Percentiles rank a stretch among this genome's conserved stretches.
These are phyloP conservation scores for Colius striatus DNA, from an alignment of 2,113 vertebrate species.

Conservation along the genomic window DNA sequence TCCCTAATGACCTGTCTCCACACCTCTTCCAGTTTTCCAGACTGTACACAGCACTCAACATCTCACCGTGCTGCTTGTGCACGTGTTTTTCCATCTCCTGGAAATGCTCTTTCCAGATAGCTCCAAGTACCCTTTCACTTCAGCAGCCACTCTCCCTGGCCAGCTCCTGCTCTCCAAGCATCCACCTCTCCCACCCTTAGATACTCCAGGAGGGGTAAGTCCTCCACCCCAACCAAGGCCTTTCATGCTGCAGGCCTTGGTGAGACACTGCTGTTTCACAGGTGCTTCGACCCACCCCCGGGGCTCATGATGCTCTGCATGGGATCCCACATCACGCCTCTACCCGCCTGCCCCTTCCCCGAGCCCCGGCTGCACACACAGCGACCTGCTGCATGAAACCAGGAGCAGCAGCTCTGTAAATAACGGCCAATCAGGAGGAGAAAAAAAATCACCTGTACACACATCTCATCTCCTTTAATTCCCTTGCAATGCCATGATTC, in stretches of 20 bases:
- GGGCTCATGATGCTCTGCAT: rapidly evolving
- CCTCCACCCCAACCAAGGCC: neutral
- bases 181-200: neutral
- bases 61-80: rapidly evolving
- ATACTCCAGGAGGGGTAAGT: neutral
- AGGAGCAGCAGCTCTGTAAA: conserved; percentile 29
- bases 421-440: neutral
- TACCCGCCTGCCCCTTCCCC: neutral
- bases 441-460: neutral
- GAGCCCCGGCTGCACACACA: neutral
- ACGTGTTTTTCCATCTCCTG: neutral
- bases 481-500: neutral
- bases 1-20: neutral
- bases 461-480: conserved; percentile 50
- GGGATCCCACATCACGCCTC: rapidly evolving
- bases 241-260: neutral
- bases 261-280: conserved; percentile 5
- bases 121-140: neutral
- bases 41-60: neutral
- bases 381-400: neutral
- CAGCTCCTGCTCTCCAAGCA: neutral
- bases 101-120: neutral
- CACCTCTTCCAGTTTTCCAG: neutral
- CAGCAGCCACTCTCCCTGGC: rapidly evolving
- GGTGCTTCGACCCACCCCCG: rapidly evolving